Conservation (phyloP, 2,888 invertebrate species). For the Limnephilus auricula region DNA sequence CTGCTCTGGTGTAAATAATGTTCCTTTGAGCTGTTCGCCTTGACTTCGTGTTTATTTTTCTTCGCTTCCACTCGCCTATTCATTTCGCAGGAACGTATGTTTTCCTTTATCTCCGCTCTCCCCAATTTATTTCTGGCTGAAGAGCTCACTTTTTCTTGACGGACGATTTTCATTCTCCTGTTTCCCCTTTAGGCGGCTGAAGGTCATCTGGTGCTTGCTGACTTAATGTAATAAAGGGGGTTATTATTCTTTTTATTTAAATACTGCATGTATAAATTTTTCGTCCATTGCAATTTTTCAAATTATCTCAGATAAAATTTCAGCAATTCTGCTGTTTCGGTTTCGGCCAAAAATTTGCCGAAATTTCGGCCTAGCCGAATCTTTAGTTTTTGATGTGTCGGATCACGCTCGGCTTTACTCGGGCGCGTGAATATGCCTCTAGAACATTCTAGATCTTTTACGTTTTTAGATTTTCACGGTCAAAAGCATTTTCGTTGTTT, state of each 20-base stretch:
- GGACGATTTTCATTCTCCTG: conserved; percentile 23
- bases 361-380: no score
- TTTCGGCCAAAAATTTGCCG: no score
- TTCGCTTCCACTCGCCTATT: neutral
- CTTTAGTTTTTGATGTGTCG: no score
- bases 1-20: neutral
- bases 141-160: conserved; percentile 20
- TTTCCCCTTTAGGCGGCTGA: conserved; percentile 14
- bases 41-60: neutral
- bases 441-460: no score
- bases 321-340: neutral
- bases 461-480: no score
- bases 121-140: conserved; percentile 14
- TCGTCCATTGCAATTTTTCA: neutral
- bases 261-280: neutral
- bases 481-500: no score
- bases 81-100: conserved; percentile 33
- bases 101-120: conserved; percentile 31
- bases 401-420: no score
- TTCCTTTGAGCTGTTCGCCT: neutral
- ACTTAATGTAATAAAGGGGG: neutral
- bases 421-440: no score
- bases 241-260: neutral
- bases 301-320: neutral
- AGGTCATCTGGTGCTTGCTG: conserved; percentile 7